Percentiles rank a stretch among this genome's conserved stretches.
Conservation (phyloP, 2,888 invertebrate species). For the Junonia oenone region DNA sequence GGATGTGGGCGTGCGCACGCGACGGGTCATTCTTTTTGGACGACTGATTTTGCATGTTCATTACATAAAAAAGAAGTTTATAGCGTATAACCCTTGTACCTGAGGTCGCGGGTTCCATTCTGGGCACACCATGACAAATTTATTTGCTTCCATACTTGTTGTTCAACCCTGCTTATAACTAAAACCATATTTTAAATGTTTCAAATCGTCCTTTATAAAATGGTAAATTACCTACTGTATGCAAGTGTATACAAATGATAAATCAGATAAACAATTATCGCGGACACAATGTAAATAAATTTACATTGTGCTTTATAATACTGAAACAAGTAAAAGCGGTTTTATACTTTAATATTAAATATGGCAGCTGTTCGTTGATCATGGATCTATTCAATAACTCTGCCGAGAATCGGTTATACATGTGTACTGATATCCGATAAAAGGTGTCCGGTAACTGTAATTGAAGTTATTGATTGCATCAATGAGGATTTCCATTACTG, state of each 20-base stretch:
- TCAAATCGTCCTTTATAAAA: too few relatives aligned
- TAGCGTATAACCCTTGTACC: too few relatives aligned
- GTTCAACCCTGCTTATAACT: too few relatives aligned
- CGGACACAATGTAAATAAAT: neutral
- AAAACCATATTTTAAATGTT: too few relatives aligned
- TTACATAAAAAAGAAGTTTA: neutral
- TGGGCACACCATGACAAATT: too few relatives aligned
- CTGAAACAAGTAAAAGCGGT: neutral
- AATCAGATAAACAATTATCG: neutral
- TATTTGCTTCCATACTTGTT: too few relatives aligned
- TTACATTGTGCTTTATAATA: neutral
- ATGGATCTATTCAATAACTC: constrained; percentile 19
- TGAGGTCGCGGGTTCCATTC: too few relatives aligned
- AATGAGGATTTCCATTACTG: constrained; percentile 61
- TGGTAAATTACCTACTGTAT: too few relatives aligned
- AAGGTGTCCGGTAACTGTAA: constrained; percentile 57
- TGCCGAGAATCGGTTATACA: constrained; percentile 26
- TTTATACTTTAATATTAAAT: constrained; percentile 3
- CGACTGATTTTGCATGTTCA: constrained; percentile 13
- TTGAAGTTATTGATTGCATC: constrained; percentile 66
- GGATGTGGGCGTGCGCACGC: constrained; percentile 57
- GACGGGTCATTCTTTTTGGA: constrained; percentile 40
- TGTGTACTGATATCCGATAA: constrained; percentile 42
- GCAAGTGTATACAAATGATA: neutral
- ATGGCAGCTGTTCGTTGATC: neutral